Evolutionary conservation across 92 coral and sea anemone species (phyloP).

Genomic region (Anthopleura xanthogrammica): DNA sequence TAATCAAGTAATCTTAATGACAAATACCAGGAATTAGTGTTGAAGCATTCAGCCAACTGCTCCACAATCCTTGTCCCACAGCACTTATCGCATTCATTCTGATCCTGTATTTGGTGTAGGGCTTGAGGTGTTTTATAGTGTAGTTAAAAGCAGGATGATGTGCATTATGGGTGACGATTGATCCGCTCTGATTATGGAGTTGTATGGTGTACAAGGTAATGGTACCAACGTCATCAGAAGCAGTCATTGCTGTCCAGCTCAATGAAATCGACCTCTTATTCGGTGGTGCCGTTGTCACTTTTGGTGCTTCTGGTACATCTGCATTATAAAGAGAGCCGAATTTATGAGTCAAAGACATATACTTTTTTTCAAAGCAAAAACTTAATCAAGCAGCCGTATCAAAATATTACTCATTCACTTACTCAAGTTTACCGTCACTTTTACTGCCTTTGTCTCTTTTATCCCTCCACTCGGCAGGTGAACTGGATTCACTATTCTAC

Average conservation of each 20-base stretch:
- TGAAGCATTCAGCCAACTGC: not conserved
- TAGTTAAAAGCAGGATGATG: not conserved
- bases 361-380: no score
- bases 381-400: no score
- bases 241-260: not conserved
- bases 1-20: no score
- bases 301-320: not conserved
- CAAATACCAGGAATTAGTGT: conserved; percentile 36
- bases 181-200: not conserved
- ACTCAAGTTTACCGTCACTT: not conserved
- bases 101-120: conserved; percentile 20
- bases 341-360: no score
- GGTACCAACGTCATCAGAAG: conserved; percentile 6
- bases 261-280: conserved; percentile 5
- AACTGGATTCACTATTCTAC: not conserved
- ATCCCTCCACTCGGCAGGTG: not conserved
- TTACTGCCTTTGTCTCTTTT: not conserved
- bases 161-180: not conserved
- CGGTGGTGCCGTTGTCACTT: not conserved
- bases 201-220: conserved; percentile 1
- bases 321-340: no score
- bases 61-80: conserved; percentile 42
- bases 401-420: no score
- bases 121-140: conserved; percentile 13
- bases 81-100: conserved; percentile 21